These are phyloP conservation scores for Sinhomidia bicolor DNA, from an alignment of 2,888 invertebrate genomes.

Conservation along the genomic window DNA sequence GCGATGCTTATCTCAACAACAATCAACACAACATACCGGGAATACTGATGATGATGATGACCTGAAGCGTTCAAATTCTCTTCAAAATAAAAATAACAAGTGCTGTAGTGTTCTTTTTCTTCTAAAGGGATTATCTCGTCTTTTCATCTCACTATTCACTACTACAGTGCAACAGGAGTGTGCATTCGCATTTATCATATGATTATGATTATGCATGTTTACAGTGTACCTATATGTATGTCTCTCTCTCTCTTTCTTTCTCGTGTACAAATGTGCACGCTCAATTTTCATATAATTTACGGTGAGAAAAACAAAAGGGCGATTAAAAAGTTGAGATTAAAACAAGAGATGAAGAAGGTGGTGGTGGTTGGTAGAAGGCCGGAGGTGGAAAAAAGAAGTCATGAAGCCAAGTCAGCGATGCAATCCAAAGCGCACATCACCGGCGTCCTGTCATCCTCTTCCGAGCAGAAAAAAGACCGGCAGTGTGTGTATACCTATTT, in stretches of 20 bases:
- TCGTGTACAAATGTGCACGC: neutral
- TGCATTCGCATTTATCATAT: too few relatives aligned
- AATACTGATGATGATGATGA: constrained; percentile 33
- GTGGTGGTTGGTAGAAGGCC: neutral
- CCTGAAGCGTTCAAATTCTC: constrained; percentile 48
- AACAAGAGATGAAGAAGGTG: neutral
- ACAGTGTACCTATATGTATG: neutral
- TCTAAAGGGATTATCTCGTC: too few relatives aligned
- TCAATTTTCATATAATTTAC: neutral
- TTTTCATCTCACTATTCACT: too few relatives aligned
- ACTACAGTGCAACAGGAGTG: neutral
- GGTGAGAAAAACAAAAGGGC: constrained; percentile 24
- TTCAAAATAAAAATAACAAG: constrained; percentile 36
- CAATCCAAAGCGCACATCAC: neutral
- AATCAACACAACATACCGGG: neutral
- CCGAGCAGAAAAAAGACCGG: neutral
- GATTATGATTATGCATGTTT: too few relatives aligned
- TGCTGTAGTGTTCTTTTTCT: neutral
- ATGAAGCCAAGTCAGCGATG: neutral
- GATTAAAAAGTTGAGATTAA: constrained; percentile 7
- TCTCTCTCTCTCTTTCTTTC: neutral
- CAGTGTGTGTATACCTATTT: too few relatives aligned
- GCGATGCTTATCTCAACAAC: neutral
- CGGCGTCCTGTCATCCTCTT: constrained; percentile 25
- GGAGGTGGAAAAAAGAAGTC: neutral